Evolutionary conservation across 2,888 invertebrate genomes (phyloP).

Genomic region (Entomobrya multifasciata): DNA sequence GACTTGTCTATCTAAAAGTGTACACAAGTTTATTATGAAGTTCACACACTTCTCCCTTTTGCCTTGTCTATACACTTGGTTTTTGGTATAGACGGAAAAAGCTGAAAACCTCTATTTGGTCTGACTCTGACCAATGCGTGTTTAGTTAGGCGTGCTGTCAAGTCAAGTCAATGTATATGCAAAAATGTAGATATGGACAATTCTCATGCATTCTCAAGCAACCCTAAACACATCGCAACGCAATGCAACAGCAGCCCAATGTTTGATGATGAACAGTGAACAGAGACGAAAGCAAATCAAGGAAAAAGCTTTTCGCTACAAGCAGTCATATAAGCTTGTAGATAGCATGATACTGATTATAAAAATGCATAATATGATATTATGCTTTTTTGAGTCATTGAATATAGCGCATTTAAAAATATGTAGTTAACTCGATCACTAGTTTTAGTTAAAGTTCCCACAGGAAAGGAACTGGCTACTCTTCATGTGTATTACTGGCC

Average conservation of each 20-base stretch:
- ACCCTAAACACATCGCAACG: neutral
- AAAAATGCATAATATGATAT: neutral
- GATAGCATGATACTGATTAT: too few species aligned
- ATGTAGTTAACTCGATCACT: conserved; percentile 57
- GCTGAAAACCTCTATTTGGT: too few species aligned
- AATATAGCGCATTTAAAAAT: conserved; percentile 1
- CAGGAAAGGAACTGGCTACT: conserved; percentile 67
- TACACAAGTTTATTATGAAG: neutral
- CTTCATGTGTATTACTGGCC: neutral
- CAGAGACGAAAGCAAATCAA: conserved; percentile 12
- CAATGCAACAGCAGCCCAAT: neutral
- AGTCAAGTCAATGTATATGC: conserved; percentile 8
- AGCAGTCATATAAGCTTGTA: neutral
- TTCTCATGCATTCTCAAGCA: neutral
- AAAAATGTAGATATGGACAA: neutral
- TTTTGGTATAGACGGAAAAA: too few species aligned
- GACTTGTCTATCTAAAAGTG: neutral
- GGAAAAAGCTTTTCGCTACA: conserved; percentile 53
- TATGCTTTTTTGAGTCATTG: conserved; percentile 13
- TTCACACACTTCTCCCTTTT: neutral
- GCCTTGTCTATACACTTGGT: too few species aligned
- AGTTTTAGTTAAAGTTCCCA: conserved; percentile 68
- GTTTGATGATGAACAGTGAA: neutral
- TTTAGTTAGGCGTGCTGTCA: neutral
- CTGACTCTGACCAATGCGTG: conserved; percentile 7